Evolutionary conservation across 2,888 invertebrate genomes (phyloP).

Genomic region (Calliscelio sp.): DNA sequence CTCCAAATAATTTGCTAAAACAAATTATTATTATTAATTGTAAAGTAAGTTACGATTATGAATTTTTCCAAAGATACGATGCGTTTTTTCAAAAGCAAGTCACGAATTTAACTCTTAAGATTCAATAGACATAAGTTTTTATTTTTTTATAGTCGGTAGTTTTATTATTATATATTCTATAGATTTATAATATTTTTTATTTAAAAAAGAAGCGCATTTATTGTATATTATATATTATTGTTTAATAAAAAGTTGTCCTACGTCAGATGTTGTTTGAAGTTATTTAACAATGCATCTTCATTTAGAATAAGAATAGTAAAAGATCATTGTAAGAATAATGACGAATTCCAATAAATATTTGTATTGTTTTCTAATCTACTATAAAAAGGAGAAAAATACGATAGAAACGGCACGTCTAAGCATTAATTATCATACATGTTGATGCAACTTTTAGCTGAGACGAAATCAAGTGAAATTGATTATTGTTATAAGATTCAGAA

Average conservation of each 20-base stretch:
- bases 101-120: slow-evolving; percentile 20
- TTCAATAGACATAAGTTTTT: slow-evolving; percentile 24
- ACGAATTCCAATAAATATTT: too few species aligned
- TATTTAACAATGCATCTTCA: too few species aligned
- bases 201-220: slow-evolving; percentile 17
- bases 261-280: neutral
- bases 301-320: too few species aligned
- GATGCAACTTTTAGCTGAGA: too few species aligned
- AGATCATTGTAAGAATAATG: neutral
- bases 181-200: neutral
- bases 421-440: too few species aligned
- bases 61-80: slow-evolving; percentile 34
- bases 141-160: slow-evolving; percentile 40
- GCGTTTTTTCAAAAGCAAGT: slow-evolving; percentile 11
- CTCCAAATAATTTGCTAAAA: slow-evolving; percentile 7
- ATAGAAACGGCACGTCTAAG: too few species aligned
- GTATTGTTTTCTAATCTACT: too few species aligned
- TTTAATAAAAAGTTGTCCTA: slow-evolving; percentile 14
- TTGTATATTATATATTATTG: slow-evolving; percentile 31
- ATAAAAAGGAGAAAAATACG: too few species aligned
- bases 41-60: slow-evolving; percentile 1
- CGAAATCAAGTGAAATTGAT: too few species aligned
- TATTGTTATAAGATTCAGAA: too few species aligned
- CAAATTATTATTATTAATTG: slow-evolving; percentile 4
- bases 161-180: too few species aligned